These are phyloP conservation scores for Glomeris marginata DNA, from an alignment of 2,888 invertebrate genomes.

Conservation along the genomic window DNA sequence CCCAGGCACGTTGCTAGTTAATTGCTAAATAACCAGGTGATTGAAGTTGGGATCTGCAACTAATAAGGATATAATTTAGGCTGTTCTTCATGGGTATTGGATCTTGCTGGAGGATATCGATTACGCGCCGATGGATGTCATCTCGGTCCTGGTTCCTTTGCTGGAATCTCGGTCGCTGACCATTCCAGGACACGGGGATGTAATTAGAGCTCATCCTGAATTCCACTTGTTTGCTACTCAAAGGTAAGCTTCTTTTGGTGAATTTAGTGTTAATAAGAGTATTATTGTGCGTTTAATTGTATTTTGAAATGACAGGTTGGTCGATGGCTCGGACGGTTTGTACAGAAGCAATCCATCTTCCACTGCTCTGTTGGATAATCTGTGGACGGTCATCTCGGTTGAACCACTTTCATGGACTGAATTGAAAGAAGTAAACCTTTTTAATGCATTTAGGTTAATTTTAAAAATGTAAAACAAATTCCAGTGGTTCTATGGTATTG, in stretches of 20 bases:
- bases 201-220: conserved; percentile 59
- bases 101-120: conserved; percentile 90
- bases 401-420: conserved; percentile 62
- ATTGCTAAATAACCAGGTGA: not conserved
- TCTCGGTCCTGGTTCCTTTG: conserved; percentile 68
- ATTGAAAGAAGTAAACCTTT: conserved; percentile 53
- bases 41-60: not conserved
- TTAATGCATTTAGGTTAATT: no score
- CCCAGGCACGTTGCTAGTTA: conserved; percentile 41
- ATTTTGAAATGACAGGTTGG: conserved; percentile 35
- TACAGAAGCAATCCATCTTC: conserved; percentile 43
- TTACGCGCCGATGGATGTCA: conserved; percentile 80
- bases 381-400: conserved; percentile 64
- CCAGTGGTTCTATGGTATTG: no score
- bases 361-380: conserved; percentile 57
- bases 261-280: not conserved
- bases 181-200: conserved; percentile 78
- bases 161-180: conserved; percentile 65
- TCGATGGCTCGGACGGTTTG: conserved; percentile 43
- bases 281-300: conserved; percentile 1
- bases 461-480: no score
- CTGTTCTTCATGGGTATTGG: conserved; percentile 76
- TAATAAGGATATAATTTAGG: conserved; percentile 34
- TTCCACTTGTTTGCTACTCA: conserved; percentile 90
- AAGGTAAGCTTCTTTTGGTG: conserved; percentile 28